A percentile compares a stretch with the other conserved stretches of the same genome.
Evolutionary conservation across 2,888 invertebrate genomes (phyloP).

Genomic region (Eurytoma adleriae): DNA sequence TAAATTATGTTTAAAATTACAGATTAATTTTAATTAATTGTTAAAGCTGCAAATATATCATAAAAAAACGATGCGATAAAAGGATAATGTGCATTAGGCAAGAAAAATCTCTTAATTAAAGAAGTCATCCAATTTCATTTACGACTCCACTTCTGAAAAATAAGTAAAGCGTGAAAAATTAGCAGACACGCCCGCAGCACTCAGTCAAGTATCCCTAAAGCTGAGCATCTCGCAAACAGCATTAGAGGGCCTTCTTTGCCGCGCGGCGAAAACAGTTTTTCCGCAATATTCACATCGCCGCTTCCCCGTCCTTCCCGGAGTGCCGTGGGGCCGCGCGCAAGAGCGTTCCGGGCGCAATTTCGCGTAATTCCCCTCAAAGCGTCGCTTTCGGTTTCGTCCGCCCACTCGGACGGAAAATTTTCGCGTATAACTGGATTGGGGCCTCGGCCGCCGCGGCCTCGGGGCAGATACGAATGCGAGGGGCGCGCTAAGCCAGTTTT

Average conservation of each 20-base stretch:
- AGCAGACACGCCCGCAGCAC: background rate
- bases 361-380: slow-evolving; percentile 36
- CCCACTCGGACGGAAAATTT: slow-evolving; percentile 42
- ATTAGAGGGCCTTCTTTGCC: background rate
- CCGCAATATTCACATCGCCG: background rate
- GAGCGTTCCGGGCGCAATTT: slow-evolving; percentile 1
- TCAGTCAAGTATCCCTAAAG: background rate
- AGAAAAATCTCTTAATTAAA: too few species aligned
- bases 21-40: too few species aligned
- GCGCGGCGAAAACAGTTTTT: slow-evolving; percentile 26
- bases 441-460: slow-evolving; percentile 9
- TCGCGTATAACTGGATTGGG: slow-evolving; percentile 48
- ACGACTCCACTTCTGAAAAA: background rate
- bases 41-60: too few species aligned
- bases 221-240: background rate
- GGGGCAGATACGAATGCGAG: slow-evolving; percentile 6
- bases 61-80: too few species aligned
- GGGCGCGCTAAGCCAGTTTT: slow-evolving; percentile 38
- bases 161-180: background rate
- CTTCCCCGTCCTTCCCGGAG: background rate
- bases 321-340: background rate
- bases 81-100: too few species aligned
- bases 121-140: too few species aligned
- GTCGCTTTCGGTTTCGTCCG: slow-evolving; percentile 27
- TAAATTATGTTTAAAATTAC: too few species aligned